Percentiles rank a stretch among this genome's conserved stretches.
Evolutionary conservation across 2,113 vertebrate genomes (phyloP).

Genomic region (Candoia aspera): DNA sequence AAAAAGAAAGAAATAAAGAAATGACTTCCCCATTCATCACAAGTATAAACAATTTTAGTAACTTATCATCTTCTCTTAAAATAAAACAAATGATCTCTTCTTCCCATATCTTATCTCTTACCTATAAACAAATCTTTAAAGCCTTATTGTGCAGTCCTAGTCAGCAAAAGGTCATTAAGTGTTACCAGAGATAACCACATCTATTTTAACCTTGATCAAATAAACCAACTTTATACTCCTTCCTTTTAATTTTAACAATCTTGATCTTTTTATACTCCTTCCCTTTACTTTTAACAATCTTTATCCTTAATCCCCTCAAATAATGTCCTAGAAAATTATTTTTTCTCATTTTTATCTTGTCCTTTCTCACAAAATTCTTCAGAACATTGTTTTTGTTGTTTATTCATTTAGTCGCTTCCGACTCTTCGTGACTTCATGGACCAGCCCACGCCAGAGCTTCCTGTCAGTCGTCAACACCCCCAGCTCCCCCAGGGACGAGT

Average conservation of each 20-base stretch:
- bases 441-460: no score
- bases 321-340: no score
- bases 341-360: no score
- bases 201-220: neutral
- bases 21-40: neutral
- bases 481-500: no score
- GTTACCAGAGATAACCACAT: neutral
- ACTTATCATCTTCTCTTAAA: neutral
- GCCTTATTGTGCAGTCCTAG: neutral
- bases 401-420: no score
- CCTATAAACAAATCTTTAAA: neutral
- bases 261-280: neutral
- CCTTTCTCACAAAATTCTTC: no score
- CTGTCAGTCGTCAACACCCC: no score
- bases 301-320: no score
- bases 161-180: neutral
- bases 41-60: neutral
- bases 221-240: neutral
- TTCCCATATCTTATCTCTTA: neutral
- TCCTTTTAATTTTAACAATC: neutral
- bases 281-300: neutral
- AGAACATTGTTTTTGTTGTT: no score
- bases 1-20: neutral
- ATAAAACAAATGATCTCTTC: neutral
- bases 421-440: no score